Evolutionary conservation across 2,888 invertebrate genomes (phyloP).

Genomic region (Melieria crassipennis): DNA sequence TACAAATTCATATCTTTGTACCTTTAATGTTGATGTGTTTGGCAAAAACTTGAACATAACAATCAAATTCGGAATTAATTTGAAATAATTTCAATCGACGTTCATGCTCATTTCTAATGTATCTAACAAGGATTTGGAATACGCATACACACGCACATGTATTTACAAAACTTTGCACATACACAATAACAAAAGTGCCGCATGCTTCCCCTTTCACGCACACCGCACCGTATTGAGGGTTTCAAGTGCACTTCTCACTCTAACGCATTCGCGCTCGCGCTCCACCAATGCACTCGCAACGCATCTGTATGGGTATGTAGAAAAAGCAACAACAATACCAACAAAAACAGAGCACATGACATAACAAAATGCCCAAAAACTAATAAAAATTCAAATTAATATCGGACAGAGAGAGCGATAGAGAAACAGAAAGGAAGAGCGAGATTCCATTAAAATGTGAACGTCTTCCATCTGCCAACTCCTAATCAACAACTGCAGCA

Average conservation of each 20-base stretch:
- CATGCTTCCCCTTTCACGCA: background rate
- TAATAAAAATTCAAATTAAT: constrained; percentile 64
- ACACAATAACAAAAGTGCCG: background rate
- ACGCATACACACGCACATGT: background rate
- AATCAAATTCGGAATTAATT: no score
- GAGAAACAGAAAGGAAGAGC: background rate
- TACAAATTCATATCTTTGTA: no score
- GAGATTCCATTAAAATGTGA: constrained; percentile 16
- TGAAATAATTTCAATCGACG: no score
- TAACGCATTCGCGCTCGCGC: constrained; percentile 61
- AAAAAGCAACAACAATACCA: constrained; percentile 33
- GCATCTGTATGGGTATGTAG: background rate
- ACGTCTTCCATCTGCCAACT: background rate
- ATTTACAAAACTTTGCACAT: background rate
- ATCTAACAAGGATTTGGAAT: no score
- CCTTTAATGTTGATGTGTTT: no score
- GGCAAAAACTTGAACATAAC: no score
- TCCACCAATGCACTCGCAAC: constrained; percentile 37
- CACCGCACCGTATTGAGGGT: background rate
- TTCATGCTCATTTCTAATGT: no score
- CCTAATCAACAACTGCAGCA: constrained; percentile 5
- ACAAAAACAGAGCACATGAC: constrained; percentile 42
- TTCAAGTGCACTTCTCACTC: constrained; percentile 53
- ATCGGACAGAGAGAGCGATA: constrained; percentile 20
- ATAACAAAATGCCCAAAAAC: constrained; percentile 59